Base-by-base conservation (phyloP, 2,797 vertebrate species). In the Acanthornis magna region DNA sequence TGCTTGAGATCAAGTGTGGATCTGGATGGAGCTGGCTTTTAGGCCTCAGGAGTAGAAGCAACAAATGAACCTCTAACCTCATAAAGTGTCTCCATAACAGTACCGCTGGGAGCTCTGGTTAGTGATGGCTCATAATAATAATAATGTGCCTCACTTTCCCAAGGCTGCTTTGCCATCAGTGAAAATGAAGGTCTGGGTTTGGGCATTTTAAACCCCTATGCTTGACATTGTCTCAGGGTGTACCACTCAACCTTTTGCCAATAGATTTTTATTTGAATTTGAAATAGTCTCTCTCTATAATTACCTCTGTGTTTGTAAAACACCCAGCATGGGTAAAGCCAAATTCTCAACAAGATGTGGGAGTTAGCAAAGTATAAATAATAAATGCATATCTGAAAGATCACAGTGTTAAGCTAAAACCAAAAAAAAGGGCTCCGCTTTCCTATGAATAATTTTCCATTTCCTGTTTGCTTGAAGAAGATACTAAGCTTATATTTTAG, bases 401-500 rank as follows among this genome's bases (percentile, higher is more conserved):
- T 83, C 51, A 47, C 36, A 32, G 27, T 42, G 13, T 34, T 61
- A 73, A 90, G 18, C 68, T 90, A 30, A 53, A 63, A 34, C 9
- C 4, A 78, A 66, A 72, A 75, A 45, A 62, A 77, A 36, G 3
- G 40, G 25, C 51, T 76, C 2, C 27, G 82, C 82, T 84, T 74
- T 63, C 83, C 53, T 83, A 88, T 77, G 57, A 85, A 80, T 48
- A 94, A 43, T 66, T 58, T 88, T 80, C 89, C 75, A 71, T 93
- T 89, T 94, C 71, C 66, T 93, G 68, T 96, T 95, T 90, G 57
- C 85, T 85, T 84, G 50, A 65, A 58, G 62, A 62, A 81, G 80
- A 81, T 30, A 34, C 53, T 83, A 68, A 62, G 50, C 75, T 91
- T 97, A 95, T 94, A 88, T 95, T 76, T 96, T 91, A 94, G 55